phyloP scores from a whole-genome alignment of 2,113 vertebrate species.

The Solenodon paradoxus region DNA sequence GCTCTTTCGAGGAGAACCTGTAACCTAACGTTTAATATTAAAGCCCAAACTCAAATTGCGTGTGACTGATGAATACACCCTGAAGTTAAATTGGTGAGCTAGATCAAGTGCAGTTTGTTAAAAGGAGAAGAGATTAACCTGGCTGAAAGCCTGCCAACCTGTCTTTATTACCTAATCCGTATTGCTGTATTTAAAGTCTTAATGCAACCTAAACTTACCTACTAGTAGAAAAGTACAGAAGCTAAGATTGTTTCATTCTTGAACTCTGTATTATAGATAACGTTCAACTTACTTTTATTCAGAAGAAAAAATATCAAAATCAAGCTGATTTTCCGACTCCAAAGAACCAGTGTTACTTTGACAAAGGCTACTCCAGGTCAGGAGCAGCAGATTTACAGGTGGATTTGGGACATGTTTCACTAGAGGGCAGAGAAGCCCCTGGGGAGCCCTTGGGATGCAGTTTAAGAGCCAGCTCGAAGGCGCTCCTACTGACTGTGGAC shows the following conservation, averaged over 20 bases:
- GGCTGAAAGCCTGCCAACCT: rapidly evolving
- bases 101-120: too few species aligned
- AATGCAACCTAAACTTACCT: too few species aligned
- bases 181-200: neutral
- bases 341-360: neutral
- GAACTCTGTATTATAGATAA: neutral
- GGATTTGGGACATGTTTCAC: neutral
- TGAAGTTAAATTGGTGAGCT: neutral
- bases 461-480: neutral
- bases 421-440: neutral
- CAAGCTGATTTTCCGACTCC: neutral
- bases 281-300: neutral
- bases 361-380: neutral
- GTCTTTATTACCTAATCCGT: neutral
- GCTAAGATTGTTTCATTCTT: neutral
- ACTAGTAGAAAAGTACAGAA: neutral
- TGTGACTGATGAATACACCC: neutral
- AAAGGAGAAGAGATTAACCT: neutral
- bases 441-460: rapidly evolving
- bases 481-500: neutral
- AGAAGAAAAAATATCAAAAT: neutral
- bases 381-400: neutral
- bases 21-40: neutral
- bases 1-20: too few species aligned
- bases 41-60: neutral